Percentiles rank a stretch among this genome's conserved stretches.
These are phyloP conservation scores for Ursus arctos DNA, from an alignment of 2,113 vertebrate genomes.

Conservation along the genomic window DNA sequence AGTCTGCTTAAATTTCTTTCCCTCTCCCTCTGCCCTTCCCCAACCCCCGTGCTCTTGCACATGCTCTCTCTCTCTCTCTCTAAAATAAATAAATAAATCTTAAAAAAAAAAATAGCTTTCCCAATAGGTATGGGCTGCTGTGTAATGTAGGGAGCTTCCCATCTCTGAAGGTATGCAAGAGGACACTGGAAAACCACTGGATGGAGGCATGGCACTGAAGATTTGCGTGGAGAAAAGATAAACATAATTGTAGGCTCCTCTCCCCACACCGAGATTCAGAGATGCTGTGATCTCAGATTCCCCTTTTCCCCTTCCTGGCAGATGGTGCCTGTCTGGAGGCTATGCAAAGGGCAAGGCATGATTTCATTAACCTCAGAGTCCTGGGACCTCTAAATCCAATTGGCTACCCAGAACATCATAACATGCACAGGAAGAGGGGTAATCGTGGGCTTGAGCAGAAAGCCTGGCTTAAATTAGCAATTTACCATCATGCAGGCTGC, in stretches of 20 bases:
- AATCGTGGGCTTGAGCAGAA: slow-evolving; percentile 59
- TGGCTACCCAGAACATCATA: slow-evolving; percentile 63
- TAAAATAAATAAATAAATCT: neutral
- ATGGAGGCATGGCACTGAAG: neutral
- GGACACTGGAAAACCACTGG: neutral
- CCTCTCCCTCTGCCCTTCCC: neutral
- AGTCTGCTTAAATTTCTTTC: neutral
- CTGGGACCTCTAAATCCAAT: slow-evolving; percentile 79
- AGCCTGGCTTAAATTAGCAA: slow-evolving; percentile 68
- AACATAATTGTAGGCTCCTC: neutral
- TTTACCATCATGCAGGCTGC: neutral
- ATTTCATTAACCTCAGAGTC: slow-evolving; percentile 76
- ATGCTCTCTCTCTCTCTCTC: neutral
- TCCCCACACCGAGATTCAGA: neutral
- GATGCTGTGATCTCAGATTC: neutral
- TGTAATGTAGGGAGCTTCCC: neutral
- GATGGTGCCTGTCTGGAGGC: slow-evolving; percentile 53
- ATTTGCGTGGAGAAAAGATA: neutral
- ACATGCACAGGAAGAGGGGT: slow-evolving; percentile 71
- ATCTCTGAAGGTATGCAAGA: neutral
- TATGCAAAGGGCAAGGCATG: slow-evolving; percentile 51
- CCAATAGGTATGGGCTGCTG: neutral
- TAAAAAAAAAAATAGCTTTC: neutral
- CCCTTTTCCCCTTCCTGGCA: neutral
- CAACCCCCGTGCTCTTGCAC: neutral